Evolutionary conservation across 2,113 vertebrate species (phyloP), one percentile per base, ranked within the genome.

Genomic region (Nothocercus nigrocapillus): DNA sequence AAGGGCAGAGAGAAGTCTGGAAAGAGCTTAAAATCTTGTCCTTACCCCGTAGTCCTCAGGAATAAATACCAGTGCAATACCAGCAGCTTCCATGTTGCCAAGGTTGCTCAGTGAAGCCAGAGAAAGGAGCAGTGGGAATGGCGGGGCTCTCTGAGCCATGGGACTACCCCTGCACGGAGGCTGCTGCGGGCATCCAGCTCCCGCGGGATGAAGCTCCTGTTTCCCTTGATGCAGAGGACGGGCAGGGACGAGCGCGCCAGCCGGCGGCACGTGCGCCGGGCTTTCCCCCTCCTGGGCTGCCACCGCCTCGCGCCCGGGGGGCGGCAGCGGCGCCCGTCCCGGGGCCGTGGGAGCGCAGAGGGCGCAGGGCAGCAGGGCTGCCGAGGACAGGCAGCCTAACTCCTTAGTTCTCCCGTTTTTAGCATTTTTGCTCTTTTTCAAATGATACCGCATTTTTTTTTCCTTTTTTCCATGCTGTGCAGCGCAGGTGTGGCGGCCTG

Each of bases 161-260:
- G 58, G 58, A 61, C 10, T 34, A 36, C 11, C 32, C n/a, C n/a
- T 62, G n/a, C 19, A 24, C 2, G 1, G 14, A 42, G 32, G 12
- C 21, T 0, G 0, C 4, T 2, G 30, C 28, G 2, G 1, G 66
- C 16, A 4, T n/a, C 49, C 64, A 34, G 47, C 67, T 32, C 8
- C 28, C 1, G 8, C 0, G 0, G 14, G 2, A 0, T 3, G 7
- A 85, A 24, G 54, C 20, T 18, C 44, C 27, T 0, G 0, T 53
- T 72, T 4, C 63, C 12, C 22, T 10, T 4, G 51, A 12, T 5
- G 1, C 28, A 6, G 38, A 61, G 74, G n/a, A 30, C 38, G 0
- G 0, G 1, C 0, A 3, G 34, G 70, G n/a, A 32, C 44, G 8
- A 8, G 44, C n/a, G 64, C 25, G 11, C 9, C 22, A 7, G 27